Evolutionary conservation across 2,888 invertebrate genomes (phyloP), one percentile per base, ranked within the genome.

Genomic region (Noctuana brunneofusca): DNA sequence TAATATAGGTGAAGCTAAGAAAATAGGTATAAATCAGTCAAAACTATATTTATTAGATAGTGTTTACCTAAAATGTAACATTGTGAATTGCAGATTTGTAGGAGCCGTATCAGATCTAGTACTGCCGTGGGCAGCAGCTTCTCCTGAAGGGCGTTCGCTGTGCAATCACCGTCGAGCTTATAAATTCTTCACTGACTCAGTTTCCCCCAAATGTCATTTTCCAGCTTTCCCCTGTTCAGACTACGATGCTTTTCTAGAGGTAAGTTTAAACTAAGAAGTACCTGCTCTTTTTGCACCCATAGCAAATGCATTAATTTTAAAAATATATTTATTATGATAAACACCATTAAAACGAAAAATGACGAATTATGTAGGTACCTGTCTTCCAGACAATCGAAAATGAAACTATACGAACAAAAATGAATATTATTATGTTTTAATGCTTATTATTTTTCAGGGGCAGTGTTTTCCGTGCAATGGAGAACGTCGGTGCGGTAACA

Each of bases 91-190:
- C 68, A 91, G 90, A 68, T 97, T 98, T 80, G 95, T 98, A 0
- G 97, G 97, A 0, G 97, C 97, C 0, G 96, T 97, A 12, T 96
- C 96, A 1, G 97, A 97, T 80, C 95, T 97, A 64, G 95, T 97
- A 75, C 95, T 97, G 93, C 96, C 96, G 18, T 95, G 96, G 72
- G 95, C 96, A 32, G 89, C 89, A 1, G 76, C 89, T 35, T 87
- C 91, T 0, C 73, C 76, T 89, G 97, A 97, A 81, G 97, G 97
- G 3, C 93, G 97, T 49, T 97, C 97, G 41, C 86, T 98, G 66
- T 98, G 98, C 87, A 98, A 98, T 84, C 98, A 98, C 82, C 93
- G 98, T 2, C 92, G 98, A 41, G 98, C 98, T 0, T 97, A 98
- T 88, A 97, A 97, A 79, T 96, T 98, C 83, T 98, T 98, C 87